Evolutionary conservation across 92 coral and sea anemone species (phyloP).

Genomic region (Umimayanthus chanpuru): DNA sequence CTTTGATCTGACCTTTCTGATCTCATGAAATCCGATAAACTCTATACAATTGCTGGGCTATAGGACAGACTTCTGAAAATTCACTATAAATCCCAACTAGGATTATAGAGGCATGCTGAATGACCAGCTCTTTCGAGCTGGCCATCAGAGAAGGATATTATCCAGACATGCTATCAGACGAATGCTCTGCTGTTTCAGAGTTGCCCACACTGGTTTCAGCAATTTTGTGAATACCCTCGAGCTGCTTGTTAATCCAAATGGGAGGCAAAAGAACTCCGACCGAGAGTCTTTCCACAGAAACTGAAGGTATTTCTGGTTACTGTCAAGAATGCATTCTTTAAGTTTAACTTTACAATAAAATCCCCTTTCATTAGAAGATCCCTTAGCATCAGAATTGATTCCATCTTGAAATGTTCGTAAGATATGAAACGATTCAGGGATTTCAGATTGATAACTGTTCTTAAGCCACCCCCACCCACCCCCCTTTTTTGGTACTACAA

Average conservation of each 20-base stretch:
- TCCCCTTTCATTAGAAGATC: slow-evolving; percentile 24
- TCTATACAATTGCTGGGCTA: background rate
- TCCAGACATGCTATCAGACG: background rate
- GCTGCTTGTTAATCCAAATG: background rate
- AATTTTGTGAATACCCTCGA: background rate
- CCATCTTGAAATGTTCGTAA: slow-evolving; percentile 74
- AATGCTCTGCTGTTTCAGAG: background rate
- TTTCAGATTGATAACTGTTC: slow-evolving; percentile 60
- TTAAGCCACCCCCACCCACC: slow-evolving; percentile 21
- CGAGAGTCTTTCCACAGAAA: slow-evolving; percentile 48
- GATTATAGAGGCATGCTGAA: background rate
- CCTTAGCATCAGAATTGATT: slow-evolving; percentile 57
- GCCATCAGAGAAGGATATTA: background rate
- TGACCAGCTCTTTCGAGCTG: background rate
- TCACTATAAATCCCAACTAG: background rate
- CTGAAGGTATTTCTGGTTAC: slow-evolving; percentile 49
- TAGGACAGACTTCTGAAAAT: background rate
- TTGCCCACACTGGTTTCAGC: background rate
- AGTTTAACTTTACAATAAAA: slow-evolving; percentile 50
- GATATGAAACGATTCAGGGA: slow-evolving; percentile 56
- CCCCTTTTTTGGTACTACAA: slow-evolving; percentile 57
- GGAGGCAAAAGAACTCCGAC: slow-evolving; percentile 46
- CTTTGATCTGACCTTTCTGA: background rate
- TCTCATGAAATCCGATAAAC: background rate
- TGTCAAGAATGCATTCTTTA: background rate